Conservation (phyloP, 2,888 invertebrate species). For the Sarcophaga subvicina region DNA sequence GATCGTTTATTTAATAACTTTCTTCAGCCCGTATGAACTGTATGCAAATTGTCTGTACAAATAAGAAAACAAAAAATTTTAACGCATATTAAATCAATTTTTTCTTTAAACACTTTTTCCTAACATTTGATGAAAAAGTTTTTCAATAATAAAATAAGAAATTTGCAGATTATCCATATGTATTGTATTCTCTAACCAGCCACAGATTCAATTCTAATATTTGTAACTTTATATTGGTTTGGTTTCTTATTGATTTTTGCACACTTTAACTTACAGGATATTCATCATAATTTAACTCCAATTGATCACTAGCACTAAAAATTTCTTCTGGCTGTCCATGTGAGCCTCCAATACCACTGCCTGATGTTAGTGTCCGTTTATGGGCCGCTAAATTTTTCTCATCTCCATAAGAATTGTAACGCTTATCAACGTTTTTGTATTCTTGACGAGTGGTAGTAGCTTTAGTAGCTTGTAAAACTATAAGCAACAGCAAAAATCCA, state of each 20-base stretch:
- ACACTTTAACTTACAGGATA: slow-evolving; percentile 77
- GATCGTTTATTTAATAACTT: too few species aligned
- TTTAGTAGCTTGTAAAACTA: slow-evolving; percentile 48
- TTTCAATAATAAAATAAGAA: background rate
- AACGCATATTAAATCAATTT: too few species aligned
- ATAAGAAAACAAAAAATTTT: too few species aligned
- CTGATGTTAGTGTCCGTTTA: slow-evolving; percentile 43
- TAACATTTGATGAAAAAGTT: too few species aligned
- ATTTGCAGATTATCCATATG: background rate
- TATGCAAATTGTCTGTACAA: too few species aligned
- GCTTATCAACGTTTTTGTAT: slow-evolving; percentile 26
- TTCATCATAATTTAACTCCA: slow-evolving; percentile 79
- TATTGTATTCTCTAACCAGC: too few species aligned
- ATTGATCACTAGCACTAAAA: slow-evolving; percentile 73
- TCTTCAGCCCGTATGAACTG: too few species aligned
- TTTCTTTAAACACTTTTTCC: too few species aligned
- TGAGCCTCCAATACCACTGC: slow-evolving; percentile 45
- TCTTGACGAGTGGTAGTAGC: slow-evolving; percentile 30
- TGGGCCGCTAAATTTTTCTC: slow-evolving; percentile 3
- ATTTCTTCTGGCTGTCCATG: slow-evolving; percentile 77
- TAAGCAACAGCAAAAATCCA: slow-evolving; percentile 34
- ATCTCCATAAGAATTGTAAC: background rate
- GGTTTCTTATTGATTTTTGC: background rate
- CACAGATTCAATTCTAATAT: background rate
- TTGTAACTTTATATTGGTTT: background rate